Conservation (phyloP, 2,113 vertebrate species). For the Glareola pratincola region DNA sequence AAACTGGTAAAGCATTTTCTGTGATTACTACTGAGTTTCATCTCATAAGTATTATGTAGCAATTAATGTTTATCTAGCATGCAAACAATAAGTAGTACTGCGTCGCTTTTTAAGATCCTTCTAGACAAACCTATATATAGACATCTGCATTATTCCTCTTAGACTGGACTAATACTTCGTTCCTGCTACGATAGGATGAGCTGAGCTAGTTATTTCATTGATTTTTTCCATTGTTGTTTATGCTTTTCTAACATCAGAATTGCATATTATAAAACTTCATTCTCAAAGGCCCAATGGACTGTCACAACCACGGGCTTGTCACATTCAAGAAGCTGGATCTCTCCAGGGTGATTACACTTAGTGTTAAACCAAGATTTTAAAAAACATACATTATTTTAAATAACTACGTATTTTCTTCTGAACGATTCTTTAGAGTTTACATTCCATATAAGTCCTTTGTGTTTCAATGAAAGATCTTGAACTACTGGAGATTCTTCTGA, state of each 20-base stretch:
- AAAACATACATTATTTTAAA: neutral
- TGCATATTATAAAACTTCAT: neutral
- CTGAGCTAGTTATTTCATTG: neutral
- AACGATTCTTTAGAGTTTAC: neutral
- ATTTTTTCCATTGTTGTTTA: neutral
- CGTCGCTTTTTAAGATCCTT: neutral
- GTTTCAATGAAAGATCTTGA: neutral
- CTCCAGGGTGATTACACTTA: neutral
- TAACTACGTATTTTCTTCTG: neutral
- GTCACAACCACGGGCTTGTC: neutral
- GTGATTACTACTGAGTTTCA: neutral
- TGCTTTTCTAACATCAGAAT: neutral
- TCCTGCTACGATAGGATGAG: neutral
- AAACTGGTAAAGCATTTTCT: neutral
- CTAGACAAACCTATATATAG: neutral
- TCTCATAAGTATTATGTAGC: neutral
- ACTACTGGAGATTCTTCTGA: neutral
- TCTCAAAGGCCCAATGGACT: neutral
- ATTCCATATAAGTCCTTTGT: neutral
- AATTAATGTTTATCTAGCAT: neutral
- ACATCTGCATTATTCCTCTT: neutral
- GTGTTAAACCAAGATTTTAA: neutral
- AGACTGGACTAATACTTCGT: neutral
- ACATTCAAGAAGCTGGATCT: neutral
- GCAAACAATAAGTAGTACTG: neutral